Conservation (phyloP, 1,140 invertebrate genomes). For the Megathymus violae region DNA sequence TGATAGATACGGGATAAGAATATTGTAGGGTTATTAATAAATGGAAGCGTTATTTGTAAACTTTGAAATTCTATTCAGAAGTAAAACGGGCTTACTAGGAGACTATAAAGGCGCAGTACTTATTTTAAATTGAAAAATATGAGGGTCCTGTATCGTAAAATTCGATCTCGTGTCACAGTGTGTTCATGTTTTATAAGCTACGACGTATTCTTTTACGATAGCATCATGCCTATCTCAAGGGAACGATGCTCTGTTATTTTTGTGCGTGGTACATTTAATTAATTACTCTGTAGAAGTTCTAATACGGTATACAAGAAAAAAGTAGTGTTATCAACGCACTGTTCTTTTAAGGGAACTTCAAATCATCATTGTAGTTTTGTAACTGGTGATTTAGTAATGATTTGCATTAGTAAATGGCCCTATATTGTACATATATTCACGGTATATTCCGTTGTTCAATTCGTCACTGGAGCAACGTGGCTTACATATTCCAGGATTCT, state of each 20-base stretch:
- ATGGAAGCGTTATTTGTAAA: not conserved
- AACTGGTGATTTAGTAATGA: too few relatives aligned
- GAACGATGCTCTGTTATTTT: slow-evolving; percentile 36
- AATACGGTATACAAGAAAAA: not conserved
- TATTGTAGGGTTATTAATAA: too few relatives aligned
- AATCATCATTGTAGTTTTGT: too few relatives aligned
- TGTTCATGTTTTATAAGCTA: slow-evolving; percentile 23
- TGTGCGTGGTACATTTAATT: slow-evolving; percentile 36
- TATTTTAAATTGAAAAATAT: slow-evolving; percentile 18
- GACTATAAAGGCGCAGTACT: not conserved
- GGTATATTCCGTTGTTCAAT: too few relatives aligned
- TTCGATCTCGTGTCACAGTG: slow-evolving; percentile 5
- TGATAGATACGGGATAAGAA: too few relatives aligned
- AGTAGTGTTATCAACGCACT: too few relatives aligned
- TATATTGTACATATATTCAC: too few relatives aligned
- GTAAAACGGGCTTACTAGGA: not conserved
- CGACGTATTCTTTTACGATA: slow-evolving; percentile 31
- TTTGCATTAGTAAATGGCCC: too few relatives aligned
- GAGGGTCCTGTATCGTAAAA: slow-evolving; percentile 13
- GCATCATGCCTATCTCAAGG: slow-evolving; percentile 25
- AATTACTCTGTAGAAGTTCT: slow-evolving; percentile 33
- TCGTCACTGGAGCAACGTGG: too few relatives aligned
- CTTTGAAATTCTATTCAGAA: not conserved
- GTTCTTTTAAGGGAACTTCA: too few relatives aligned
- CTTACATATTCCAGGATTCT: too few relatives aligned